A percentile compares a stretch with the other conserved stretches of the same genome.
phyloP scores from a whole-genome alignment of 1,140 invertebrate species.

The Atta cephalotes region DNA sequence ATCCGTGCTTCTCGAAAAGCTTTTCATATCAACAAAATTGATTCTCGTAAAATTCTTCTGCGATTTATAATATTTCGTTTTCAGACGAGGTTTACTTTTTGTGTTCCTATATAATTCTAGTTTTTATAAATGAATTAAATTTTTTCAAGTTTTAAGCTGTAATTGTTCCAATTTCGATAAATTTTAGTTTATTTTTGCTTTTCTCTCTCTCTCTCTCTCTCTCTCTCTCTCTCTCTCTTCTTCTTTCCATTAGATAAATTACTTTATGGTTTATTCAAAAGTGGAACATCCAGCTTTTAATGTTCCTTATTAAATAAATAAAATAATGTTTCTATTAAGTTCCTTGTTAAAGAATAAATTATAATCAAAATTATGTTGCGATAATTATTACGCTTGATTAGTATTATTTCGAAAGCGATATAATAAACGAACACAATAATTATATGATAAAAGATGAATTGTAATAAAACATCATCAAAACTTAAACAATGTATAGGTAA shows the following conservation, averaged over 20 bases:
- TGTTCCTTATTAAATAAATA: background rate
- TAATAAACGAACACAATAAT: background rate
- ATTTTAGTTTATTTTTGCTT: too few relatives aligned
- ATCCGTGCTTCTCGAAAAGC: slow-evolving; percentile 41
- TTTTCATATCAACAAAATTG: slow-evolving; percentile 26
- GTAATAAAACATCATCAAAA: background rate
- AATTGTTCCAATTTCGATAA: too few relatives aligned
- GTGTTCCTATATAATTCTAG: background rate
- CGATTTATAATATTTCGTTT: slow-evolving; percentile 14
- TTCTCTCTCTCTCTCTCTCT: too few relatives aligned
- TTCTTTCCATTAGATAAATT: too few relatives aligned
- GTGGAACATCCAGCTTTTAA: too few relatives aligned
- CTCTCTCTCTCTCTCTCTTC: too few relatives aligned
- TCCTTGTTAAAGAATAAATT: background rate
- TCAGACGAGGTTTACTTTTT: background rate
- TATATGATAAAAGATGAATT: background rate
- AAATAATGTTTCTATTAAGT: background rate
- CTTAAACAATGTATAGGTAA: background rate
- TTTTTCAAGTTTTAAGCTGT: too few relatives aligned
- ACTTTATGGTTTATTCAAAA: too few relatives aligned
- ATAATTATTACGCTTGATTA: background rate
- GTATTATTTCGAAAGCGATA: background rate
- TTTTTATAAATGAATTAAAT: background rate
- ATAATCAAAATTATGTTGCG: background rate
- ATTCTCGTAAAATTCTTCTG: slow-evolving; percentile 15